phyloP scores from a whole-genome alignment of 2,113 vertebrate genomes.

The Myrmecophaga tridactyla region DNA sequence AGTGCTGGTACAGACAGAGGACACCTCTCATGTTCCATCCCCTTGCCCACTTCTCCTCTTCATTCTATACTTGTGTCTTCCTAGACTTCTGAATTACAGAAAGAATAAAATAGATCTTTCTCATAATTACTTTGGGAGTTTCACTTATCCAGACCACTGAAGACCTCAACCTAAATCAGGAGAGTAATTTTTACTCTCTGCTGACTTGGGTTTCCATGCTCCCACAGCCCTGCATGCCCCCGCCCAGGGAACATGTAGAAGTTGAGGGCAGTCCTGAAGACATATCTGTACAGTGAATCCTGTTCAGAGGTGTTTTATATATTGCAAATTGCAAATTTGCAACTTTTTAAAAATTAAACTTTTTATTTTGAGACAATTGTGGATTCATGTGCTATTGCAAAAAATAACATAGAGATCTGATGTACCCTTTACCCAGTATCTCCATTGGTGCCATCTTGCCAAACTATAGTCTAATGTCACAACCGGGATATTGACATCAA shows the following conservation, averaged over 20 bases:
- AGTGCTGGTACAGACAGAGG: not conserved
- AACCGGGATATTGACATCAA: not conserved
- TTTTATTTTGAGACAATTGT: not conserved
- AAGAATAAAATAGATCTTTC: not conserved
- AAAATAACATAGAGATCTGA: not conserved
- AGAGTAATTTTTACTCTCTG: not conserved
- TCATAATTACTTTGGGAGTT: not conserved
- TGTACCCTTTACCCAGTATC: not conserved
- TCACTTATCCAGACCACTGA: not conserved
- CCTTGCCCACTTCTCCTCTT: not conserved
- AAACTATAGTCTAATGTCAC: not conserved
- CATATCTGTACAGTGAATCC: not conserved
- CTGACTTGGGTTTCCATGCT: not conserved
- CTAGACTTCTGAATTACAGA: not conserved
- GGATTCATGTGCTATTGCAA: not conserved
- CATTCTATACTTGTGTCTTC: not conserved
- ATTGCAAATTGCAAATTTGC: not conserved
- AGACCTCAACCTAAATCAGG: not conserved
- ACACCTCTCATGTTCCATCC: not conserved
- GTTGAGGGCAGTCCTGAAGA: not conserved
- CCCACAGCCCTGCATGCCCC: not conserved
- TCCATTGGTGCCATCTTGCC: not conserved
- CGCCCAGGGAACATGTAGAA: not conserved
- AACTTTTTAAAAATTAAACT: not conserved
- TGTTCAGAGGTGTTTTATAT: not conserved